phyloP scores from a whole-genome alignment of 2,797 vertebrate species.

The Odontamblyopus rebecca region DNA sequence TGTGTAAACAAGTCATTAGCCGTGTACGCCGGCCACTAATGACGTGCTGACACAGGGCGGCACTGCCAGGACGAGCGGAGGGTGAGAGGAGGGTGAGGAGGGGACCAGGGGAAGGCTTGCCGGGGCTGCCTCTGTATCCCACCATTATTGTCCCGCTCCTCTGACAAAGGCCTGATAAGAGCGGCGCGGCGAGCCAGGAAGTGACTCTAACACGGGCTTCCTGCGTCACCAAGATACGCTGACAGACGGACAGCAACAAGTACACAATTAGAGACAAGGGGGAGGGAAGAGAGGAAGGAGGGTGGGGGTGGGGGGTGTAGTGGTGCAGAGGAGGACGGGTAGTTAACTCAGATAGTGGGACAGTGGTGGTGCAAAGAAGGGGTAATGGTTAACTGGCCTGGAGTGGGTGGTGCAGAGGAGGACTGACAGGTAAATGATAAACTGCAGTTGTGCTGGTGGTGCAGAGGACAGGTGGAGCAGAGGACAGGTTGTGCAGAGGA shows the following conservation, averaged over 20 bases:
- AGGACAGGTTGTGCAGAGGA: no score
- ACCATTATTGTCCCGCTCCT: slow-evolving; percentile 67
- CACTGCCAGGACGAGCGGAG: slow-evolving; percentile 55
- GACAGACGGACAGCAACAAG: background rate
- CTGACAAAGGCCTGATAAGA: slow-evolving; percentile 72
- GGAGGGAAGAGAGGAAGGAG: no score
- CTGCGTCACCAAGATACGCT: slow-evolving; percentile 11
- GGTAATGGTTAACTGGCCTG: no score
- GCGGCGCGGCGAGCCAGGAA: slow-evolving; percentile 40
- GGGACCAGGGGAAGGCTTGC: background rate
- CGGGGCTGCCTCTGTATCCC: slow-evolving; percentile 53
- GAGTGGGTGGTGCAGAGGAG: no score
- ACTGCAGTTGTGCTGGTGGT: no score
- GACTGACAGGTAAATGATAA: no score
- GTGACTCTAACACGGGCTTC: slow-evolving; percentile 24
- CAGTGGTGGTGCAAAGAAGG: no score
- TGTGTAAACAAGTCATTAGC: slow-evolving; percentile 78
- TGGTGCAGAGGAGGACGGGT: background rate
- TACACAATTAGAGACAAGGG: background rate
- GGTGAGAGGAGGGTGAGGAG: background rate
- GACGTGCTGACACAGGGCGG: slow-evolving; percentile 83
- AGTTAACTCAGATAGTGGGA: no score
- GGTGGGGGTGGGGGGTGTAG: background rate
- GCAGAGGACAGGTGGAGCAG: no score
- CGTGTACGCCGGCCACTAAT: slow-evolving; percentile 64